A percentile compares a stretch with the other conserved stretches of the same genome.
phyloP scores from a whole-genome alignment of 92 coral and sea anemone genomes.

The Actinostola sp. region DNA sequence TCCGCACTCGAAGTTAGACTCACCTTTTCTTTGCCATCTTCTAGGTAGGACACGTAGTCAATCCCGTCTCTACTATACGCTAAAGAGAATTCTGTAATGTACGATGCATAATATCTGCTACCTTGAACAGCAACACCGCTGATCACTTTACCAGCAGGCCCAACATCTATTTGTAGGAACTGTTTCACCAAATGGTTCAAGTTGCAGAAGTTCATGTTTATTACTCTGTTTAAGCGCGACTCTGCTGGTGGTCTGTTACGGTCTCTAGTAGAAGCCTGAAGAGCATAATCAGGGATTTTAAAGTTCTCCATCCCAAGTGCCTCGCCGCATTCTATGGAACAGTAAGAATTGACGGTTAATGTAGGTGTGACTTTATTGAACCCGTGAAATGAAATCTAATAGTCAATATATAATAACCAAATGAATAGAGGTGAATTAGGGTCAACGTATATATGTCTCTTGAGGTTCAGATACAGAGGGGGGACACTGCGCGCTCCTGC shows the following conservation, averaged over 20 bases:
- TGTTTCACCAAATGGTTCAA: not conserved
- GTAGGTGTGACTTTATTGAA: not conserved
- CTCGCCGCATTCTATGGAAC: slow-evolving; percentile 41
- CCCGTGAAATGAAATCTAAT: not conserved
- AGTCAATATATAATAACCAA: no score
- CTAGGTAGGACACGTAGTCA: slow-evolving; percentile 37
- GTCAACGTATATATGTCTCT: no score
- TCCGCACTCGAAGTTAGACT: not conserved
- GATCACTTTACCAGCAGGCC: slow-evolving; percentile 44
- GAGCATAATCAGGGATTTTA: slow-evolving; percentile 22
- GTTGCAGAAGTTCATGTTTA: not conserved
- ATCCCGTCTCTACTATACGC: slow-evolving; percentile 50
- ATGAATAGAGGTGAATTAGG: no score
- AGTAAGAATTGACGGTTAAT: not conserved
- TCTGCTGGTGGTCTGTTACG: not conserved
- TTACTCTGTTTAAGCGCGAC: slow-evolving; percentile 14
- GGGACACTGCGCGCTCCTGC: no score
- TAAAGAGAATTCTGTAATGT: slow-evolving; percentile 24
- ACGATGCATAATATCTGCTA: not conserved
- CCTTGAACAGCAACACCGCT: slow-evolving; percentile 51
- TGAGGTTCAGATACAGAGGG: no score
- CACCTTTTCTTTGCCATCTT: slow-evolving; percentile 54
- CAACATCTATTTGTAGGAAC: slow-evolving; percentile 54
- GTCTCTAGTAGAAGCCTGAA: slow-evolving; percentile 11
- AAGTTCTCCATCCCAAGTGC: slow-evolving; percentile 66